Conservation (phyloP, 2,797 vertebrate species). For the Poeciliopsis turneri region DNA sequence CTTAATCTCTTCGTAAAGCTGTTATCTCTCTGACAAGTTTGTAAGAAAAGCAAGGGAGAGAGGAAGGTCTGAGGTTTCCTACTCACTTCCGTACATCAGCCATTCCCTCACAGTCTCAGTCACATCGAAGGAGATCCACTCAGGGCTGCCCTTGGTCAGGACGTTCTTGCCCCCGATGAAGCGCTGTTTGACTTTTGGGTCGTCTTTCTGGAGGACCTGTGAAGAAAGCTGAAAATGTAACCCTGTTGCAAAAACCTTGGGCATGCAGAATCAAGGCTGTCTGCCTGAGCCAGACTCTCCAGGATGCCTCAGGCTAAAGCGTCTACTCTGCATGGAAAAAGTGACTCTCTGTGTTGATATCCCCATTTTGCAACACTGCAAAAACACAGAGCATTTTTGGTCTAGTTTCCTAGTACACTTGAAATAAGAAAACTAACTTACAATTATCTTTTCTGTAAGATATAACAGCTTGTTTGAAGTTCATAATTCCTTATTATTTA, state of each 20-base stretch:
- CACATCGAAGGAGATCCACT: conserved; percentile 98
- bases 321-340: conserved; percentile 84
- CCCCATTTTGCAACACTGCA: conserved; percentile 73
- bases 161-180: conserved; percentile 95
- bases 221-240: conserved; percentile 73
- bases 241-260: conserved; percentile 74
- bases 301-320: conserved; percentile 81
- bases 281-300: conserved; percentile 81
- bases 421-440: too few relatives aligned
- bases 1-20: conserved; percentile 36
- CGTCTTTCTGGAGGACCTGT: conserved; percentile 92
- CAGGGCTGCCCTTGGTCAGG: conserved; percentile 89
- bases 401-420: too few relatives aligned
- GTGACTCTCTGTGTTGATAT: conserved; percentile 82
- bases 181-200: conserved; percentile 95
- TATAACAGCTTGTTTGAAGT: too few relatives aligned
- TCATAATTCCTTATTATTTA: too few relatives aligned
- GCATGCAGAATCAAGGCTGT: conserved; percentile 71
- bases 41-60: conserved; percentile 25
- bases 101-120: conserved; percentile 96
- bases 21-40: conserved; percentile 26
- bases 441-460: too few relatives aligned
- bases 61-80: conserved; percentile 36
- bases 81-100: conserved; percentile 93
- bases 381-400: too few relatives aligned